Conservation (phyloP, 2,113 vertebrate species). For the Oxyura jamaicensis region DNA sequence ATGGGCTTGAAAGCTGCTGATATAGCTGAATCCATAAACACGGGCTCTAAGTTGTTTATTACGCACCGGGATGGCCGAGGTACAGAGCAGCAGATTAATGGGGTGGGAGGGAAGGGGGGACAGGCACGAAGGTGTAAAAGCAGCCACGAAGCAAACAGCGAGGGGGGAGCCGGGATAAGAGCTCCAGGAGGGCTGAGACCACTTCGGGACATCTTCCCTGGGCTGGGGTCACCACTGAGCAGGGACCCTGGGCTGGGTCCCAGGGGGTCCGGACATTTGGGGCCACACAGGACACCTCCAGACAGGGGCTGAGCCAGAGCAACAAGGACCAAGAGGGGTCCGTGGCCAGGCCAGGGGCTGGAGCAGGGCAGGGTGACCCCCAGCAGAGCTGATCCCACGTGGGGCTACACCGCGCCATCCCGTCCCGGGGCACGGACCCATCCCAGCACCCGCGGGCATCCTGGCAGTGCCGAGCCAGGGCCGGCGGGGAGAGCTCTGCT, state of each 20-base stretch:
- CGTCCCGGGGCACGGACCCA: accelerated
- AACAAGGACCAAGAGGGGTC: not conserved
- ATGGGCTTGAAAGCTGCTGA: slow-evolving; percentile 77
- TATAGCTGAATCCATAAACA: slow-evolving; percentile 79
- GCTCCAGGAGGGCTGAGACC: accelerated
- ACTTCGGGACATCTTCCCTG: accelerated
- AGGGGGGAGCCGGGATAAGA: not conserved
- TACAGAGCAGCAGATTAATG: slow-evolving; percentile 50
- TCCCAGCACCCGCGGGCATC: not conserved
- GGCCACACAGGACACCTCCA: not conserved
- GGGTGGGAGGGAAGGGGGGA: not conserved
- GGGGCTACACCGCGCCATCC: not conserved
- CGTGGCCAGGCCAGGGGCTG: accelerated
- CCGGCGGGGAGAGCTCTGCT: not conserved
- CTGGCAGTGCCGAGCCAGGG: not conserved
- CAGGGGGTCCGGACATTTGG: accelerated
- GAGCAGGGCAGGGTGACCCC: accelerated
- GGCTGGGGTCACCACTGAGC: not conserved
- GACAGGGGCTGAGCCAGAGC: not conserved
- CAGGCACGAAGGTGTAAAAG: not conserved
- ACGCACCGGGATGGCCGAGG: not conserved
- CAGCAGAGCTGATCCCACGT: not conserved
- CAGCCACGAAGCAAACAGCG: accelerated
- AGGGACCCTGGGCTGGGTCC: not conserved
- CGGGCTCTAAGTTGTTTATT: slow-evolving; percentile 61